Evolutionary conservation across 2,888 invertebrate species (phyloP), one percentile per base, ranked within the genome.

Genomic region (Fabriciana adippe): DNA sequence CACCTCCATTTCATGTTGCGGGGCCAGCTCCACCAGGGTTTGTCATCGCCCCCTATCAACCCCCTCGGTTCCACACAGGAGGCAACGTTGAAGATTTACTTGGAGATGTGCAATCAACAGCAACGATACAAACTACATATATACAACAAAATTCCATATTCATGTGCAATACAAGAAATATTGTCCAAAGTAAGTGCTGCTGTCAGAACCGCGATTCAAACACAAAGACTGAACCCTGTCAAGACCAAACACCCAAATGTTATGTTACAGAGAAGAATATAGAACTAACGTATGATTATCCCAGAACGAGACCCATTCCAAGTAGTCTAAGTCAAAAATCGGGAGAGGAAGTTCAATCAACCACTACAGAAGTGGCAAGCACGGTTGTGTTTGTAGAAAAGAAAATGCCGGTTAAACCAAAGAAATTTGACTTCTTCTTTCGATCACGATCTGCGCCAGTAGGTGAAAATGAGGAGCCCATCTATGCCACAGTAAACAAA

Each of bases 21-120:
- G 84, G 87, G 18, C 90, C 90, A 14, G 89, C 90, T 1, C 90
- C 91, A 5, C 90, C 92, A 6, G 92, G 92, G 21, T 92, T 92
- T 76, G 86, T 91, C 51, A 79, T 90, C 31, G 87, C 87, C 31
- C 88, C 91, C 1, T 89, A 86, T 76, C 88, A 87, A 76, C 77
- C 86, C 0, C 89, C 87, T 63, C 82, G 89, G 53, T 93, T 93
- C 81, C 89, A 89, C 76, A 94, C 93, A 31, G 94, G 94, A 14
- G 95, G 95, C 0, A 95, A 95, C 78, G 87, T 96, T 53, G 95
- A 96, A 75, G 94, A 95, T 71, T 85, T 96, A 55, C 85, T 96
- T 0, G 94, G 95, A 68, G 95, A 96, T 71, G 95, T 95, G 6
- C 95, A 95, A 79, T 93, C 94, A 1, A 74, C 91, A 0, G 67